phyloP scores from a whole-genome alignment of 2,113 vertebrate species.

The Peromyscus leucopus region DNA sequence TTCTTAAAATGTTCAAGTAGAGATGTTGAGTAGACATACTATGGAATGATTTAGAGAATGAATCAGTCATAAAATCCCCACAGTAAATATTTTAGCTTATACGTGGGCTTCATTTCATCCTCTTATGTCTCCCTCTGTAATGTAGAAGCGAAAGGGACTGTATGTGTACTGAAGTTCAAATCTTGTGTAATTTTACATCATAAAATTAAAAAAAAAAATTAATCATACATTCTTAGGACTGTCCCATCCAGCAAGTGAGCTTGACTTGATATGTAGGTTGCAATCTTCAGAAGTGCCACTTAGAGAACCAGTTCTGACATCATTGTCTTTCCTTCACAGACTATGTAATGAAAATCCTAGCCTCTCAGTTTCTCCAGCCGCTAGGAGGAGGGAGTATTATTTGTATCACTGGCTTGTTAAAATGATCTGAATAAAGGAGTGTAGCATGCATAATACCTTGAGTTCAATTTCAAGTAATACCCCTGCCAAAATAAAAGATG shows the following conservation, averaged over 20 bases:
- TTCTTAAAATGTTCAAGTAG: not conserved
- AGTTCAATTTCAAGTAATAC: not conserved
- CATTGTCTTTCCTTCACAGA: not conserved
- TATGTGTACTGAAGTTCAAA: not conserved
- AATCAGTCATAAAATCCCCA: not conserved
- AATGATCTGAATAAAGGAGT: not conserved
- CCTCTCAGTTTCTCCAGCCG: not conserved
- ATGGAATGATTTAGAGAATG: not conserved
- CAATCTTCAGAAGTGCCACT: not conserved
- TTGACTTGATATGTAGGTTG: rapidly evolving
- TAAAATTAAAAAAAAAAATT: not conserved
- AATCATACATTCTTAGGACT: not conserved
- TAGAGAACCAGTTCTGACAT: too few relatives aligned
- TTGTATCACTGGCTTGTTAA: not conserved
- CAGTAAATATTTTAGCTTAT: not conserved
- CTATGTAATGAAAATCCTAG: not conserved
- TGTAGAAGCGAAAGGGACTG: not conserved
- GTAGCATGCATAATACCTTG: too few relatives aligned
- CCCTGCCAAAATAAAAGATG: not conserved
- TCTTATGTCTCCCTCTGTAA: not conserved
- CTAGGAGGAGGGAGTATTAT: not conserved
- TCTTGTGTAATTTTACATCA: not conserved
- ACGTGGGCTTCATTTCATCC: not conserved
- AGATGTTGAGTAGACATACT: not conserved
- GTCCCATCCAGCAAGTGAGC: not conserved